These are phyloP conservation scores for Dinoponera quadriceps DNA, from an alignment of 1,140 invertebrate genomes.

Conservation along the genomic window DNA sequence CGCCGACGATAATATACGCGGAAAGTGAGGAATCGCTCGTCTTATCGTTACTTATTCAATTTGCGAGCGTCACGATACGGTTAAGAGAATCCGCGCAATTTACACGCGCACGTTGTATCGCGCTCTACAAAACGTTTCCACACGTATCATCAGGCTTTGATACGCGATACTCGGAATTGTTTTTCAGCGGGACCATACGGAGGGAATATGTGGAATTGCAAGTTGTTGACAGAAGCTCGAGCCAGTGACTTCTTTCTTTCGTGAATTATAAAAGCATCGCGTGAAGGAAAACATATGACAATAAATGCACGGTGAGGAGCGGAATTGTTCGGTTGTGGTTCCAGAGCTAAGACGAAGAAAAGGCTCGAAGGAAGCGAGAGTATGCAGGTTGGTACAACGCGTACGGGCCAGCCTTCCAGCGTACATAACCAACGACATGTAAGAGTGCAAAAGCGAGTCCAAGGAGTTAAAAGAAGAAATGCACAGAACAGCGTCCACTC, in stretches of 20 bases:
- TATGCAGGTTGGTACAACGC: constrained; percentile 70
- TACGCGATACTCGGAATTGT: background rate
- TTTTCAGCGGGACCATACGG: background rate
- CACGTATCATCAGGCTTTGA: background rate
- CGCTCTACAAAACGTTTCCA: background rate
- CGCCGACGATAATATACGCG: background rate
- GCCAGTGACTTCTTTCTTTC: background rate
- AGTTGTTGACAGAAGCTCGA: too few relatives aligned
- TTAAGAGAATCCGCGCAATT: background rate
- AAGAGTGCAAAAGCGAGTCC: constrained; percentile 76
- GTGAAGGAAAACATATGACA: background rate
- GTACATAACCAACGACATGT: constrained; percentile 71
- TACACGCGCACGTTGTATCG: background rate
- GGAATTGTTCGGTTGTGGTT: background rate
- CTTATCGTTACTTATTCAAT: background rate
- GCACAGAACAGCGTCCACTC: constrained; percentile 84
- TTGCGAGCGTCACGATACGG: background rate
- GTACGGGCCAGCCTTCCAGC: constrained; percentile 48
- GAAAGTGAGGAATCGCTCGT: background rate
- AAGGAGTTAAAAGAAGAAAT: constrained; percentile 83
- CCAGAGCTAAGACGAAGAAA: constrained; percentile 32
- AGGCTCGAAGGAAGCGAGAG: constrained; percentile 12
- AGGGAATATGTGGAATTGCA: too few relatives aligned
- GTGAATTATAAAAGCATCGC: background rate
- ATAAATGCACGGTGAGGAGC: background rate